Evolutionary conservation across 2,888 invertebrate species (phyloP), one percentile per base, ranked within the genome.

Genomic region (Scaptomyza cyrtandrae): DNA sequence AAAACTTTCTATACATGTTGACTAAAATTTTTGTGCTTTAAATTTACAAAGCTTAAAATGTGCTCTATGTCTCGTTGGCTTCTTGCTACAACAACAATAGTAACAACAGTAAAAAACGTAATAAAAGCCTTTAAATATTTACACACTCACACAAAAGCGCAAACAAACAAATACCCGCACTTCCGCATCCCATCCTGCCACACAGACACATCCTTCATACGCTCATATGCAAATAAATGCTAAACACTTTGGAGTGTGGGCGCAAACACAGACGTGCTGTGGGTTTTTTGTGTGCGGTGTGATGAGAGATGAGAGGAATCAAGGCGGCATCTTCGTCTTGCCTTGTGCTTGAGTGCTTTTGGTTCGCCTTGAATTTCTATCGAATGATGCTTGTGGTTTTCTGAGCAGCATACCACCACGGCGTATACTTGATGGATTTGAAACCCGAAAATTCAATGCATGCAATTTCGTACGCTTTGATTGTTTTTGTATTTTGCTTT

Each of bases 41-140:
- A 33, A 14, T 55, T 33, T 33, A 5, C 1, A 33, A 33, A 14
- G 13, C 24, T 24, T 39, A 6, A 29, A 39, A 43, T 56, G 62
- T 74, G 53, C 6, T 29, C 16, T 56, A 33, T 44, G 48, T 33
- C 58, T 54, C 14, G 44, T 43, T 57, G 35, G n/a, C 48, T 13
- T 41, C 35, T 16, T 53, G 29, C 29, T 9, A 43, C 52, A 52
- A 52, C 27, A 41, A 44, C 46, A 44, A 14, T 16, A 2, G 41
- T 39, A 27, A n/a, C 50, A 3, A 44, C 24, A 9, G 2, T 9
- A 9, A 35, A 53, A 68, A 78, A 75, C 73, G 85, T 85, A 86
- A 82, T 86, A 84, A 84, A 81, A 60, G 70, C 46, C 73, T 66
- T 84, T 84, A 76, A 82, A 86, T 82, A 87, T 82, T 82, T 82